Evolutionary conservation across 64 coral and sea anemone genomes (phyloP), one percentile per base, ranked within the genome.

Genomic region (Anthopleura sola): DNA sequence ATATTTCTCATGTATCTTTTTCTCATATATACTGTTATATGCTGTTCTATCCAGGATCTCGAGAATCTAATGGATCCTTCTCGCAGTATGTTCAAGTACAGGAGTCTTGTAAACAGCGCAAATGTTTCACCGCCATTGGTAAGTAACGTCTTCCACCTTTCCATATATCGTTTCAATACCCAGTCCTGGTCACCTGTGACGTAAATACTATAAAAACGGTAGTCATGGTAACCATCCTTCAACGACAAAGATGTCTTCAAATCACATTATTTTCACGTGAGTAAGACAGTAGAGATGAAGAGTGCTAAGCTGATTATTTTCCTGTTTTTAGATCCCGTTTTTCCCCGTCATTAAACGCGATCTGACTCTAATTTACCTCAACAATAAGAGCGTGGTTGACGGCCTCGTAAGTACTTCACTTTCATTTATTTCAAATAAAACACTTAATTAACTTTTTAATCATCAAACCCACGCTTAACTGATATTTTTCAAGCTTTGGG

Each of bases 31-130:
- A 12, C 29, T 24, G 2, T 75, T 69, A 17, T 49, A 80, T 58
- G 21, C 4, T 80, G 6, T 51, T 37, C 49, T 23, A 80, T 26
- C 20, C 37, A 99, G 97, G 97, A 99, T 87, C 84, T 99, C 44
- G 86, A 99, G 50, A 89, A 89, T 80, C 85, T 99, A 6, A 99
- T 99, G 97, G 97, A 99, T 88, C 97, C 97, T 21, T 99, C 97
- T 18, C 86, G 97, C 38, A 99, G 91, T 68, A 99, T 99, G 97
- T 99, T 92, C 80, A 95, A 99, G 46, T 99, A 95, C 58, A 89
- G 97, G 11, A 99, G 87, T 83, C 68, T 99, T n/a, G 80, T 99
- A 16, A 99, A 92, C 81, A 89, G 81, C 38, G 93, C 92, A 66
- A 89, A 95, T 33, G 88, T 88, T 6, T 82, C 94, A 37, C 97